phyloP scores from a whole-genome alignment of 2,797 vertebrate genomes.

The Xerus rutilus region DNA sequence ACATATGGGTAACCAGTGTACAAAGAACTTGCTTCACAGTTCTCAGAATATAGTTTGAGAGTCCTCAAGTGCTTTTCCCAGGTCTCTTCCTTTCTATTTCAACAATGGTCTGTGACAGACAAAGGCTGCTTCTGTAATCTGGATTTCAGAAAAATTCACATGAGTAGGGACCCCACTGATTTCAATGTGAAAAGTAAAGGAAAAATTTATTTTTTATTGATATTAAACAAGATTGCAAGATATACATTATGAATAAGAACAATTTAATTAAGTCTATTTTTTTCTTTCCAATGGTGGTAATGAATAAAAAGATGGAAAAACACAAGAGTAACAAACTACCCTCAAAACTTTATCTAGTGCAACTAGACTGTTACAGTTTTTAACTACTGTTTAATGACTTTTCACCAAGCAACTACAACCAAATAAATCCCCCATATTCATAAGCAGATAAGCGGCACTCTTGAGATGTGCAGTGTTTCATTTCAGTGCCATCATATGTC shows the following conservation, averaged over 20 bases:
- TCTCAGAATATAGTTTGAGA: background rate
- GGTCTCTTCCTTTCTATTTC: background rate
- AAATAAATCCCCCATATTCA: background rate
- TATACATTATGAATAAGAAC: background rate
- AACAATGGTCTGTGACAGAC: background rate
- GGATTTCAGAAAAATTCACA: background rate
- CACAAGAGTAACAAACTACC: background rate
- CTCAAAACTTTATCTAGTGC: background rate
- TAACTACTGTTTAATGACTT: background rate
- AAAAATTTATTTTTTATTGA: background rate
- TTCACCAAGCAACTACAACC: background rate
- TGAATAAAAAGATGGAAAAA: background rate
- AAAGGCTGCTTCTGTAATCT: background rate
- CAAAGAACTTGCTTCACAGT: background rate
- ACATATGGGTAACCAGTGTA: background rate
- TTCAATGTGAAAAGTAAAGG: background rate
- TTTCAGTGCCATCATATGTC: background rate
- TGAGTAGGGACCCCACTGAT: background rate
- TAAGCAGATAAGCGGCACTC: background rate
- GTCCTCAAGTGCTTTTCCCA: background rate
- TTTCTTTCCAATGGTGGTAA: background rate
- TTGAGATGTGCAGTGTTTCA: background rate
- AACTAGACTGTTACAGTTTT: background rate
- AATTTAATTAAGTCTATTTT: background rate
- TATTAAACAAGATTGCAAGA: background rate